Evolutionary conservation across 1,140 invertebrate species (phyloP), one percentile per base, ranked within the genome.

Genomic region (Listronotus bonariensis): DNA sequence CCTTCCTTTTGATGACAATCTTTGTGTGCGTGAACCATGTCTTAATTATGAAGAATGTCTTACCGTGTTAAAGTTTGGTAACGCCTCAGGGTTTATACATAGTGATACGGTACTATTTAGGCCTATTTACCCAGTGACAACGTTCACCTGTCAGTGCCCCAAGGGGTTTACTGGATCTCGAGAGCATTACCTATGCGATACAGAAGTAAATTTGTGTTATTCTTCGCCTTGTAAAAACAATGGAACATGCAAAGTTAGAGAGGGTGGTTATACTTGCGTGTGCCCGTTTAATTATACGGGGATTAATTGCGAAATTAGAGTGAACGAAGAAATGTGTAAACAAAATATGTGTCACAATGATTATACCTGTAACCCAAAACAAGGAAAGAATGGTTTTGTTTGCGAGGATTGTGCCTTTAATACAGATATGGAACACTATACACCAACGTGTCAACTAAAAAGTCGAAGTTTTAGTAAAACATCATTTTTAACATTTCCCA

Each of bases 131-230:
- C 95, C 97, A 0, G 92, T 96, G 0, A 95, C 95, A 15, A 95
- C 95, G 0, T 98, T 98, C 76, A 89, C 91, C 8, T 99, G 97
- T 78, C 83, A 89, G 63, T 98, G 96, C 75, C 89, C 90, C 0
- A 82, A 83, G 67, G 92, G 92, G 0, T 94, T 93, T 69, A 92
- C 89, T 12, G 92, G 92, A n/a, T 92, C 92, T 67, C 85, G 88
- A 55, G 92, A 95, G 71, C 91, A 95, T 75, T 97, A 96, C 70
- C 82, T 96, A 45, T 99, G 97, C 77, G 96, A 99, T 76, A 94
- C 92, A 0, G 96, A 99, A 78, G 92, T 99, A 0, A 96, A 99
- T 80, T 80, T 98, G 0, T 99, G 97, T 77, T 99, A 98, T 77
- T 97, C 95, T 1, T 93, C 91, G 72, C 96, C 97, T 0, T 99